Percentiles rank a stretch among this genome's conserved stretches.
Conservation (phyloP, 2,888 invertebrate species). For the Ceratothoa steindachneri region DNA sequence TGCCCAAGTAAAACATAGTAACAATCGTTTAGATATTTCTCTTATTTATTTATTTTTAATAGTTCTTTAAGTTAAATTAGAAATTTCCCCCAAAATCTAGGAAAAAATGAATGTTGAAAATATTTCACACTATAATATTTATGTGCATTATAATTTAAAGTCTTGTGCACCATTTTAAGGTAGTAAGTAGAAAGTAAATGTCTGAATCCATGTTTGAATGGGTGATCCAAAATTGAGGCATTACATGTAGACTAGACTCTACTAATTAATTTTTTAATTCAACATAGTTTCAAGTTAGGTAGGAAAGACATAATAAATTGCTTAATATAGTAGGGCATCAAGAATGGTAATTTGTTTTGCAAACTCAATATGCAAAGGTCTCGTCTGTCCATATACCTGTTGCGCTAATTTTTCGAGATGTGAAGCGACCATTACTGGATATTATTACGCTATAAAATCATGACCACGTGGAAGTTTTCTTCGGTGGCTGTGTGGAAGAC, state of each 20-base stretch:
- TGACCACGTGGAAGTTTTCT: conserved; percentile 20
- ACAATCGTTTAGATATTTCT: too few species aligned
- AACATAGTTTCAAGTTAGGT: too few species aligned
- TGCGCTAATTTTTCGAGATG: conserved; percentile 39
- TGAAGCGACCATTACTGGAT: conserved; percentile 32
- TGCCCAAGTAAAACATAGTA: too few species aligned
- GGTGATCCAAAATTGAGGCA: not conserved
- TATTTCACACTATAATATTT: too few species aligned
- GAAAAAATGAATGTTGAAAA: too few species aligned
- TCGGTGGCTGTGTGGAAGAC: not conserved
- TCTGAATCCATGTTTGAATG: not conserved
- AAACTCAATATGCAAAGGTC: not conserved
- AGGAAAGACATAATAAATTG: too few species aligned
- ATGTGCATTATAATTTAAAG: not conserved
- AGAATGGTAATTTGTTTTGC: not conserved
- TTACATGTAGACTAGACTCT: not conserved
- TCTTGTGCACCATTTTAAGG: not conserved
- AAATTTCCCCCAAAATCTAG: too few species aligned
- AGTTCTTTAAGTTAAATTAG: too few species aligned
- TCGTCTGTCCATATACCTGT: conserved; percentile 23
- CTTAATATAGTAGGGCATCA: too few species aligned
- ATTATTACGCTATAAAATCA: conserved; percentile 42
- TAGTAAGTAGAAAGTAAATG: not conserved
- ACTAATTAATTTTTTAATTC: too few species aligned
- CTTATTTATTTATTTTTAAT: too few species aligned